phyloP scores from a whole-genome alignment of 2,888 invertebrate species.

The Hermaeophaga mercurialis region DNA sequence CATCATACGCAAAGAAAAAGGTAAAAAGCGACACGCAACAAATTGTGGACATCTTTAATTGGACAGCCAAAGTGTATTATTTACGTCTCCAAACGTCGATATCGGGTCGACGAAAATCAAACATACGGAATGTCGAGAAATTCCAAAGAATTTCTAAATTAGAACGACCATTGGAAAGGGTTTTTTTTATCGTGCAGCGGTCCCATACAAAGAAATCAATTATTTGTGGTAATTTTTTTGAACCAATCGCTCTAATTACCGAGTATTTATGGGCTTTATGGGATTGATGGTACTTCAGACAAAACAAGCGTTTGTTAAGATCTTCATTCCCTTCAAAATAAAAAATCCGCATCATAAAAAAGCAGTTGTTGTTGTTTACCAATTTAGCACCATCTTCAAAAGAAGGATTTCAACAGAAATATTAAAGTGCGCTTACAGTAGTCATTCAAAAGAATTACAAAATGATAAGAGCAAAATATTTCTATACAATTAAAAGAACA shows the following conservation, averaged over 20 bases:
- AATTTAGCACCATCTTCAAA: too few species aligned
- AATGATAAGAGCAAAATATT: too few species aligned
- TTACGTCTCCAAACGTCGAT: conserved; percentile 43
- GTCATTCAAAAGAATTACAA: too few species aligned
- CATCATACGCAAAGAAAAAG: conserved; percentile 14
- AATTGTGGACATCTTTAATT: conserved; percentile 46
- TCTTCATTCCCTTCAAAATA: too few species aligned
- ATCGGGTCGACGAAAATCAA: conserved; percentile 37
- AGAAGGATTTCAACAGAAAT: too few species aligned
- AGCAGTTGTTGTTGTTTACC: too few species aligned
- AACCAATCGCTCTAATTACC: conserved; percentile 20
- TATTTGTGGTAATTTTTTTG: conserved; percentile 41
- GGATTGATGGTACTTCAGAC: conserved; percentile 1
- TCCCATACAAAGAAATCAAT: conserved; percentile 40
- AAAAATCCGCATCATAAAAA: too few species aligned
- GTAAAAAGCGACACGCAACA: conserved; percentile 32
- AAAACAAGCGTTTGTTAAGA: background rate
- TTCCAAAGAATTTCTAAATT: conserved; percentile 48
- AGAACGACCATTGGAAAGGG: conserved; percentile 43
- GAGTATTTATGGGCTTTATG: conserved; percentile 17
- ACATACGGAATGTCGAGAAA: conserved; percentile 42
- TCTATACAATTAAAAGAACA: too few species aligned
- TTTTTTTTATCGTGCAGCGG: conserved; percentile 42
- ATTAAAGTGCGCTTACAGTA: too few species aligned
- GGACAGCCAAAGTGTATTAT: conserved; percentile 44